Conservation (phyloP, 2,113 vertebrate species). For the Pomatostomus ruficeps region DNA sequence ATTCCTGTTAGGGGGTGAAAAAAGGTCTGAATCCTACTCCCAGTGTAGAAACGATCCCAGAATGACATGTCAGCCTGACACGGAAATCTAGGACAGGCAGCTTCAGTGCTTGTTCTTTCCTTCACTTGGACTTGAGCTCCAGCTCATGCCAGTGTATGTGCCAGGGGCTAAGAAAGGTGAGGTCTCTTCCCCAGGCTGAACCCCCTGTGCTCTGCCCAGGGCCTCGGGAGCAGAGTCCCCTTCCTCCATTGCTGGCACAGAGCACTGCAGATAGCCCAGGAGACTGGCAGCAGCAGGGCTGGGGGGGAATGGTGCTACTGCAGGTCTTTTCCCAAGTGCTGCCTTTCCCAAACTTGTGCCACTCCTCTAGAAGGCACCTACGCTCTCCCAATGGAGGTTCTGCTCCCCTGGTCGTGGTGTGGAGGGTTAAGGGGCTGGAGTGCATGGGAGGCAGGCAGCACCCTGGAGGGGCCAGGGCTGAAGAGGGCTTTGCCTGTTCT, state of each 20-base stretch:
- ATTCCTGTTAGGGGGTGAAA: not conserved
- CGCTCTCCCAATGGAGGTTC: not conserved
- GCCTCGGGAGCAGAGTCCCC: fast-evolving
- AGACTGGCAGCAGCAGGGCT: not conserved
- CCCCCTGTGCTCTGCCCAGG: not conserved
- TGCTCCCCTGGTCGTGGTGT: not conserved
- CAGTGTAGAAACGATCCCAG: not conserved
- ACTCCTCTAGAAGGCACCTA: not conserved
- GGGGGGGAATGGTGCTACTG: not conserved
- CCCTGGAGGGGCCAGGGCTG: not conserved
- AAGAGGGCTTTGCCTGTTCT: not conserved
- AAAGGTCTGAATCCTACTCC: not conserved
- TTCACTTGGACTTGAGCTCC: not conserved
- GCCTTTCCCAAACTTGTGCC: not conserved
- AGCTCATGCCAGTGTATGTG: fast-evolving
- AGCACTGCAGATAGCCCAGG: not conserved
- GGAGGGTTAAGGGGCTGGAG: not conserved
- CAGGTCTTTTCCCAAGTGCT: not conserved
- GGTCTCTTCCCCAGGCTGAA: not conserved
- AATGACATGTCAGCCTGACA: not conserved
- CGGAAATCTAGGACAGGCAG: not conserved
- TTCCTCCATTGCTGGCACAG: fast-evolving
- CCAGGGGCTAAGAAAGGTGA: not conserved
- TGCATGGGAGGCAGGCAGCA: not conserved
- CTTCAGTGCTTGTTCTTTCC: not conserved